A percentile compares a stretch with the other conserved stretches of the same genome.
These are phyloP conservation scores for Lipophrys pholis DNA, from an alignment of 2,113 vertebrate species.

Conservation along the genomic window DNA sequence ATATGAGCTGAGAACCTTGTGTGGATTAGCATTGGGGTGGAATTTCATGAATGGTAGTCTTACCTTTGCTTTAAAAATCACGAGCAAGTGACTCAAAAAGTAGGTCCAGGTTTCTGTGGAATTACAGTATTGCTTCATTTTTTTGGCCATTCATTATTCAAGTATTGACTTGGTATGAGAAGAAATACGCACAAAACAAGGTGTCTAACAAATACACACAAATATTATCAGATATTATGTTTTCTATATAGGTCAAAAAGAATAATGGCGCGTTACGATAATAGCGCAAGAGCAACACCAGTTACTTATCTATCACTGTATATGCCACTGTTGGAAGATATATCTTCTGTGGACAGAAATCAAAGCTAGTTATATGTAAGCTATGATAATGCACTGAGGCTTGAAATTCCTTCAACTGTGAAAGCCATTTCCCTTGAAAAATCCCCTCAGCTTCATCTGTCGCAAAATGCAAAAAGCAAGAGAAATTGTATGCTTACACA, in stretches of 20 bases:
- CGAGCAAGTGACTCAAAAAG: slow-evolving; percentile 50
- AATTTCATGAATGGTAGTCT: slow-evolving; percentile 64
- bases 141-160: slow-evolving; percentile 62
- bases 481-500: slow-evolving; percentile 23
- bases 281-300: slow-evolving; percentile 8
- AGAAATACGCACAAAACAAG: slow-evolving; percentile 38
- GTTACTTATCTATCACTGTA: slow-evolving; percentile 48
- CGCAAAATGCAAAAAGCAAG: slow-evolving; percentile 46
- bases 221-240: slow-evolving; percentile 19
- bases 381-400: slow-evolving; percentile 58
- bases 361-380: slow-evolving; percentile 59
- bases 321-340: slow-evolving; percentile 52
- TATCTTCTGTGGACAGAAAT: slow-evolving; percentile 54
- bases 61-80: slow-evolving; percentile 69
- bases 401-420: slow-evolving; percentile 67
- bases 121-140: slow-evolving; percentile 52
- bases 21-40: slow-evolving; percentile 65
- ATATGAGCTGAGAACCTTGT: slow-evolving; percentile 52
- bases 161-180: slow-evolving; percentile 30
- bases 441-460: slow-evolving; percentile 49
- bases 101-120: slow-evolving; percentile 33
- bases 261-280: slow-evolving; percentile 18
- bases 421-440: slow-evolving; percentile 67
- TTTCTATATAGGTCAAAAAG: slow-evolving; percentile 42
- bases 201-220: slow-evolving; percentile 15